Percentiles rank a stretch among this genome's conserved stretches.
Evolutionary conservation across 35 echinoderm and acorn worm genomes (phyloP).

Genomic region (Heliocidaris tuberculata): DNA sequence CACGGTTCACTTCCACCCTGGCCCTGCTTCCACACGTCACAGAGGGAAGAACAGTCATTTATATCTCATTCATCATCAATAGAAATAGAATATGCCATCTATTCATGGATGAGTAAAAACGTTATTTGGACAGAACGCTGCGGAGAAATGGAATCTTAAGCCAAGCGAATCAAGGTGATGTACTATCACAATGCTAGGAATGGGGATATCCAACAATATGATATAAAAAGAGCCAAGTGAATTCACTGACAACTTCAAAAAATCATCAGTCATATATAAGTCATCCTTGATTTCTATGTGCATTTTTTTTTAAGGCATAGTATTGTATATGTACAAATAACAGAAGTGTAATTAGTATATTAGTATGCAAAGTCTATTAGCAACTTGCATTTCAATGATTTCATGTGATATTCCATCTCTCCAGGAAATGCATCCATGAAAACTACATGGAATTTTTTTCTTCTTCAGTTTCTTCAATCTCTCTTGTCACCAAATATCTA

Average conservation of each 20-base stretch:
- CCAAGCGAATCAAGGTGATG: not conserved
- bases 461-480: too few relatives aligned
- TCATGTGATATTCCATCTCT: too few relatives aligned
- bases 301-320: too few relatives aligned
- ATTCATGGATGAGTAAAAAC: not conserved
- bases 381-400: too few relatives aligned
- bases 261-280: not conserved
- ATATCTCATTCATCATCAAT: not conserved
- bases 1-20: not conserved
- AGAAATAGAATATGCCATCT: not conserved
- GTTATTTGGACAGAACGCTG: too few relatives aligned
- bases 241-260: not conserved
- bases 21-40: not conserved
- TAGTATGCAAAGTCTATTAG: too few relatives aligned
- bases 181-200: not conserved
- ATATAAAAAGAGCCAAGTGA: not conserved
- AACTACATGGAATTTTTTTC: too few relatives aligned
- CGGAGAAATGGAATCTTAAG: not conserved
- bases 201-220: not conserved
- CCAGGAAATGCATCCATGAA: too few relatives aligned
- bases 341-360: too few relatives aligned
- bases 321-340: too few relatives aligned
- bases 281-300: too few relatives aligned
- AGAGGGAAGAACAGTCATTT: not conserved
- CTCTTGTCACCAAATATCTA: not conserved